A percentile compares a stretch with the other conserved stretches of the same genome.
These are phyloP conservation scores for Poecilia gillii DNA, from an alignment of 2,797 vertebrate species.

Conservation along the genomic window DNA sequence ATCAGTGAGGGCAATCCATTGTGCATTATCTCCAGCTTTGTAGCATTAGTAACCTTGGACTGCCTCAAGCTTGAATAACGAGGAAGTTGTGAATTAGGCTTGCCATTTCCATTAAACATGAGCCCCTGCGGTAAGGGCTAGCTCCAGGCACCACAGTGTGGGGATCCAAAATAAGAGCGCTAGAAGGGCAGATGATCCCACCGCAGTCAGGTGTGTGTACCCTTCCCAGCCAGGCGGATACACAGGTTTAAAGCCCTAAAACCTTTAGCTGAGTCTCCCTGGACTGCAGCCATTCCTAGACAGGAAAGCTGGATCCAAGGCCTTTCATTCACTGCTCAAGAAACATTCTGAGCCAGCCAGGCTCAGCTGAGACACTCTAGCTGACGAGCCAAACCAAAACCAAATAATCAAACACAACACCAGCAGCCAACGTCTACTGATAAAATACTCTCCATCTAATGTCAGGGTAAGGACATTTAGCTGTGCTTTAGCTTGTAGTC, in stretches of 20 bases:
- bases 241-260: constrained; percentile 51
- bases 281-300: constrained; percentile 41
- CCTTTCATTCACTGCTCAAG: constrained; percentile 22
- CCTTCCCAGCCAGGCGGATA: constrained; percentile 41
- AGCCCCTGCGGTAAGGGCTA: constrained; percentile 40
- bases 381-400: constrained; percentile 38
- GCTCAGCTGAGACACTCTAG: constrained; percentile 24
- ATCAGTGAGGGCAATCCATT: constrained; percentile 32
- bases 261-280: constrained; percentile 36
- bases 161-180: constrained; percentile 35
- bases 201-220: constrained; percentile 64
- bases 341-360: constrained; percentile 28
- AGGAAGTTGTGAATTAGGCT: constrained; percentile 58
- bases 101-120: constrained; percentile 55
- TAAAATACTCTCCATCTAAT: constrained; percentile 17
- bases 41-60: constrained; percentile 45
- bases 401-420: constrained; percentile 31
- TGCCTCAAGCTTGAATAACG: constrained; percentile 19
- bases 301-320: constrained; percentile 40
- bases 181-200: constrained; percentile 52
- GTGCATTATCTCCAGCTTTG: constrained; percentile 37
- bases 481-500: not conserved
- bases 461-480: constrained; percentile 12
- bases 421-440: constrained; percentile 19
- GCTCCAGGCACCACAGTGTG: constrained; percentile 32